Conservation (phyloP, 2,113 vertebrate genomes). For the Grantiella picta region DNA sequence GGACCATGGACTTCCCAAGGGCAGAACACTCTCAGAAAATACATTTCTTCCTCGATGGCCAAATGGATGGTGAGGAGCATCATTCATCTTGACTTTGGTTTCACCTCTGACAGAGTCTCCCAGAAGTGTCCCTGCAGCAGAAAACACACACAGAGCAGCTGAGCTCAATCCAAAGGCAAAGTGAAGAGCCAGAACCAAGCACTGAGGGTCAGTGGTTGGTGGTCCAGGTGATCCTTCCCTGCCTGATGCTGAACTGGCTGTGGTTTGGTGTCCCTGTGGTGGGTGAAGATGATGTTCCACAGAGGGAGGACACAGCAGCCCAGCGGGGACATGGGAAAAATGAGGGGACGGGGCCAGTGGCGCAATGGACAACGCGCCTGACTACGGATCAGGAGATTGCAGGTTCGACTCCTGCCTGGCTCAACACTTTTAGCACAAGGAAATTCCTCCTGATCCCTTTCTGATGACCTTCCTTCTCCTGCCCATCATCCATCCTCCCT, state of each 20-base stretch:
- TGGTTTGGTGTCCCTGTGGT: not conserved
- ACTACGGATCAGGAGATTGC: conserved; percentile 73
- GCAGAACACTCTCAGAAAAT: rapidly evolving
- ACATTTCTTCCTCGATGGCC: rapidly evolving
- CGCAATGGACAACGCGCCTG: conserved; percentile 69
- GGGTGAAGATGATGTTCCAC: not conserved
- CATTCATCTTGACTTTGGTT: rapidly evolving
- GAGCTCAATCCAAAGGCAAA: not conserved
- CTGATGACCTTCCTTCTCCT: rapidly evolving
- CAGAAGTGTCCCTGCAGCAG: rapidly evolving
- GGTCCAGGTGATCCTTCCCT: rapidly evolving
- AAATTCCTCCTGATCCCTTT: not conserved
- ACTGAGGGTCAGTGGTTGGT: rapidly evolving
- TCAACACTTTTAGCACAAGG: not conserved
- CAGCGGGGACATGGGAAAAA: rapidly evolving
- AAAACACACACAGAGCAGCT: too few relatives aligned
- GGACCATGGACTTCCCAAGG: rapidly evolving
- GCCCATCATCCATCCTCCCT: not conserved
- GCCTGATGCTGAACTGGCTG: rapidly evolving
- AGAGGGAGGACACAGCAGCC: rapidly evolving
- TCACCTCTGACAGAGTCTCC: not conserved
- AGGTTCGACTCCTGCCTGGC: conserved; percentile 79
- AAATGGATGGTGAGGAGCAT: not conserved
- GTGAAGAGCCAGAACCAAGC: not conserved
- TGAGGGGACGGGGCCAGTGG: conserved; percentile 6